Base-by-base conservation (phyloP, 2,797 vertebrate genomes). In the Sebastes kiyomatsui region DNA sequence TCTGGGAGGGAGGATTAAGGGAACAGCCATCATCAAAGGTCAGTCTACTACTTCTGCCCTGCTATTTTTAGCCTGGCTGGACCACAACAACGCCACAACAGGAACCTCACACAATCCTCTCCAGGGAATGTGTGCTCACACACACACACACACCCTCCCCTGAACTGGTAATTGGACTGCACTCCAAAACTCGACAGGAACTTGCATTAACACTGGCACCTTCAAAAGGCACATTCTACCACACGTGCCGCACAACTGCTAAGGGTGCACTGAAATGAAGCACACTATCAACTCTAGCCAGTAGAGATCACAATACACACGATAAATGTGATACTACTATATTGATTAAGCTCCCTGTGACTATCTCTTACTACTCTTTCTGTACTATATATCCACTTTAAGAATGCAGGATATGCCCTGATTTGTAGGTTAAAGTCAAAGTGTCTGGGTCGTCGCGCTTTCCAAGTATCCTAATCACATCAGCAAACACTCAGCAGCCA, bases 51-150 rank as follows among this genome's bases (percentile, higher is more conserved):
- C 88, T 87, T 83, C 75, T 86, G 71, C 7, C 7, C 28, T 23
- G 81, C 75, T 95, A 94, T 94, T 90, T 91, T 92, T 93, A 93
- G 85, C 79, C 77, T 18, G 67, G 67, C 84, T 79, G 83, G 79
- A 90, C 83, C 84, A 91, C 84, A 91, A 81, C 87, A 87, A 88
- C 20, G 13, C 75, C 78, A 82, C 88, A 86, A 77, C 83, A 92
- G 83, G 78, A 86, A 87, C 81, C 71, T 87, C 83, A 81, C 60
- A 79, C 80, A 79, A 77, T 70, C 32, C 54, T 70, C 81, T 58
- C 83, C n/a, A 67, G 75, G 86, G 83, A 89, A 75, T 20, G 59
- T 66, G 28, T 60, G 35, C 55, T 75, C 70, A 2, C 32, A 4
- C 32, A 10, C 32, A 10, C 32, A 85, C 75, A 35, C 30, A 30